A percentile compares a stretch with the other conserved stretches of the same genome.
phyloP scores from a whole-genome alignment of 2,888 invertebrate species.

The Caenorhabditis sp. region DNA sequence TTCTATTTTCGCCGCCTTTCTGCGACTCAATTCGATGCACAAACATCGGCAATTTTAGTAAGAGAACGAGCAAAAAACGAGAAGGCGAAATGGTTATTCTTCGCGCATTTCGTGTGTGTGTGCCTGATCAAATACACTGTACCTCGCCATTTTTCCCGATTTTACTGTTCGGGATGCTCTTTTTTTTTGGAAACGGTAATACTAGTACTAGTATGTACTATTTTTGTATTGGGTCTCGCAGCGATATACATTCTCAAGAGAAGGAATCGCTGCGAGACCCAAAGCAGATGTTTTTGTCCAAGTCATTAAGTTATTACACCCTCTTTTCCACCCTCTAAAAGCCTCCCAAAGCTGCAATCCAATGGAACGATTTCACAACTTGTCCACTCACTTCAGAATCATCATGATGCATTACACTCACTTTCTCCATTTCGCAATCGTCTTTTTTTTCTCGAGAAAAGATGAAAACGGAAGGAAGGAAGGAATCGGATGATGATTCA shows the following conservation, averaged over 20 bases:
- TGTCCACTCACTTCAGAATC: not conserved
- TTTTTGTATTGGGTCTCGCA: not conserved
- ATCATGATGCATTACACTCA: not conserved
- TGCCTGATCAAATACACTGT: slow-evolving; percentile 44
- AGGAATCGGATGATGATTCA: slow-evolving; percentile 23
- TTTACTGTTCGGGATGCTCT: not conserved
- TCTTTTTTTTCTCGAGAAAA: slow-evolving; percentile 13
- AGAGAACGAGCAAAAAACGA: slow-evolving; percentile 17
- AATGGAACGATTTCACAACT: not conserved
- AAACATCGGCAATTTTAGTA: slow-evolving; percentile 33
- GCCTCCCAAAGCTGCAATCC: not conserved
- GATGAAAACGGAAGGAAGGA: slow-evolving; percentile 2
- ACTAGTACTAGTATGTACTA: no score
- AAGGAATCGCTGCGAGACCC: no score
- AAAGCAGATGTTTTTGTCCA: no score
- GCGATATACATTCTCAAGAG: no score
- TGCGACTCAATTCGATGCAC: slow-evolving; percentile 50
- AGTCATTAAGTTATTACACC: not conserved
- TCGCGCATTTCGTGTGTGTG: slow-evolving; percentile 42
- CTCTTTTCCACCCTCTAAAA: not conserved
- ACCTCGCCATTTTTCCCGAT: slow-evolving; percentile 4
- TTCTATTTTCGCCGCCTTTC: not conserved
- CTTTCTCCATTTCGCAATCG: slow-evolving; percentile 1
- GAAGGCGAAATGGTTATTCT: slow-evolving; percentile 43
- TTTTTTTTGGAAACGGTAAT: no score